These are phyloP conservation scores for Catocala nupta DNA, from an alignment of 2,888 invertebrate genomes.

Conservation along the genomic window DNA sequence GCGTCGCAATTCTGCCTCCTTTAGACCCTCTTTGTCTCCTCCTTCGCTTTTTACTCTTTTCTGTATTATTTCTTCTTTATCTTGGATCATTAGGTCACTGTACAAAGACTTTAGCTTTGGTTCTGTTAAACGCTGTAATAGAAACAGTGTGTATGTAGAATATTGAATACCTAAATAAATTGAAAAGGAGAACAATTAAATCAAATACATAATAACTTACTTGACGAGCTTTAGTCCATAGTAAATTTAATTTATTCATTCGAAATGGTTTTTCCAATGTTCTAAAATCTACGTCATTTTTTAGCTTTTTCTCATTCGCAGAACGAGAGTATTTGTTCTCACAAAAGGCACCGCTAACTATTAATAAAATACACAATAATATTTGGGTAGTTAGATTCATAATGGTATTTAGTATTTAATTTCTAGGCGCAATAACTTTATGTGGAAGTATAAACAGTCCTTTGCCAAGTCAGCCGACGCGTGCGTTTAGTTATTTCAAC, in stretches of 20 bases:
- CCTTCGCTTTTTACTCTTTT: conserved; percentile 94
- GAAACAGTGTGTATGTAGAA: neutral
- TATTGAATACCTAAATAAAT: neutral
- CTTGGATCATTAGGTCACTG: conserved; percentile 96
- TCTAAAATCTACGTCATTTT: conserved; percentile 87
- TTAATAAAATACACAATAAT: conserved; percentile 41
- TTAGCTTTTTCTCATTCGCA: conserved; percentile 81
- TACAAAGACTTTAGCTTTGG: conserved; percentile 94
- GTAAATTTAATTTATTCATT: conserved; percentile 95
- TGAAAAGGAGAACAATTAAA: too few relatives aligned
- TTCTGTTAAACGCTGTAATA: conserved; percentile 91
- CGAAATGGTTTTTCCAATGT: conserved; percentile 94
- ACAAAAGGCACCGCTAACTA: conserved; percentile 55
- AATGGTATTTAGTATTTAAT: conserved; percentile 8
- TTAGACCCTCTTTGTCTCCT: conserved; percentile 94
- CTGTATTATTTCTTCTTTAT: conserved; percentile 95
- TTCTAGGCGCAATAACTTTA: neutral
- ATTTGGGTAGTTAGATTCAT: conserved; percentile 35
- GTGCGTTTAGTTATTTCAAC: too few relatives aligned
- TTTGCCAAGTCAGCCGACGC: too few relatives aligned
- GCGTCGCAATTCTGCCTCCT: conserved; percentile 92
- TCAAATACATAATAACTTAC: conserved; percentile 79
- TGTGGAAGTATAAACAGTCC: too few relatives aligned
- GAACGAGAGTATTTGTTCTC: conserved; percentile 90
- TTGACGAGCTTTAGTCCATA: conserved; percentile 96